These are phyloP conservation scores for Diplazon laetatorius DNA, from an alignment of 2,888 invertebrate genomes.

Conservation along the genomic window DNA sequence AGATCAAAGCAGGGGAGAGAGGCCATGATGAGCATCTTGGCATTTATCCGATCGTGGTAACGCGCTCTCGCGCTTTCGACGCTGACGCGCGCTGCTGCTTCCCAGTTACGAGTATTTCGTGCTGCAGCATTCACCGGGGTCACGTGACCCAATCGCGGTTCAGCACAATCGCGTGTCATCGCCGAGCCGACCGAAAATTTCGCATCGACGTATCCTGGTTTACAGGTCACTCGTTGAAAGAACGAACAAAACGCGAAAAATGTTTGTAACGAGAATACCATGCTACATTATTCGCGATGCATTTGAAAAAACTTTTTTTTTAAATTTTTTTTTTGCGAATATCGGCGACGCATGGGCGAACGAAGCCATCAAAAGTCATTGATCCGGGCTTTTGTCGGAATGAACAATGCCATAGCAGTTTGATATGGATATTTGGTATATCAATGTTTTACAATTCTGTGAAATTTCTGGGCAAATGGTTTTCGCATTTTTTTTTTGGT, in stretches of 20 bases:
- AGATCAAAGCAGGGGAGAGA: constrained; percentile 50
- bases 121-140: constrained; percentile 64
- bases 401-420: too few species aligned
- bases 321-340: too few species aligned
- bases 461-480: too few species aligned
- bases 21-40: constrained; percentile 61
- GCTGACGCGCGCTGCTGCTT: constrained; percentile 57
- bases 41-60: constrained; percentile 70
- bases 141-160: constrained; percentile 47
- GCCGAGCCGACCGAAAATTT: constrained; percentile 43
- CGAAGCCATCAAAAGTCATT: constrained; percentile 19
- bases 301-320: too few species aligned
- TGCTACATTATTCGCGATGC: constrained; percentile 19
- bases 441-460: too few species aligned
- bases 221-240: constrained; percentile 70
- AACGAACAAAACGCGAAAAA: constrained; percentile 56
- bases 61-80: constrained; percentile 66
- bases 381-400: constrained; percentile 10
- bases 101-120: constrained; percentile 66
- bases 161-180: constrained; percentile 48
- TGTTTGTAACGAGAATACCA: constrained; percentile 36
- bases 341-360: constrained; percentile 26
- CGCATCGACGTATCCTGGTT: constrained; percentile 68
- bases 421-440: too few species aligned
- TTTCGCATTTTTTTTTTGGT: too few species aligned